phyloP scores from a whole-genome alignment of 2,797 vertebrate genomes.

The Tangara arthus region DNA sequence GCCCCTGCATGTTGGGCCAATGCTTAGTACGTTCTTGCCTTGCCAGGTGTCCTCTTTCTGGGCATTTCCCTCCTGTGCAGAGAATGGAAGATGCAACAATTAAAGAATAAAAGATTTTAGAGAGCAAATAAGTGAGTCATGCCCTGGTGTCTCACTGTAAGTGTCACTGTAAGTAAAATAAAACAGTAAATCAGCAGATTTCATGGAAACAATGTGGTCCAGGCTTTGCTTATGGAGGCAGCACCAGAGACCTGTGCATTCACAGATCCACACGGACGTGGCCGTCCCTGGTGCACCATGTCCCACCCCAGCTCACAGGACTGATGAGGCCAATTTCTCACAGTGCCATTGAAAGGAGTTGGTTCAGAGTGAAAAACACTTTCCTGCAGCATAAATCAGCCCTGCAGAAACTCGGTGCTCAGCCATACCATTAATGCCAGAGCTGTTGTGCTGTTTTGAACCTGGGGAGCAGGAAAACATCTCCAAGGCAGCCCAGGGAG shows the following conservation, averaged over 20 bases:
- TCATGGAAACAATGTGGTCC: background rate
- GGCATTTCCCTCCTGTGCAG: background rate
- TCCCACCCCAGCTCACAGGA: background rate
- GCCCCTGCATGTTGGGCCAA: background rate
- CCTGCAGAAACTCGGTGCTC: background rate
- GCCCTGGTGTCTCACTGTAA: background rate
- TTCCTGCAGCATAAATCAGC: background rate
- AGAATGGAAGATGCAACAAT: background rate
- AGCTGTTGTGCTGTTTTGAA: background rate
- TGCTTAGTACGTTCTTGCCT: background rate
- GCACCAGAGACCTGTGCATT: background rate
- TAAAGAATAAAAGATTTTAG: background rate
- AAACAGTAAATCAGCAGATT: background rate
- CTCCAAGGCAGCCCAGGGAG: background rate
- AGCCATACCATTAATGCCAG: accelerated
- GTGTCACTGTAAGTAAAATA: background rate
- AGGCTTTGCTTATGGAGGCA: background rate
- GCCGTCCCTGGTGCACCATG: accelerated
- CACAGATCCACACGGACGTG: accelerated
- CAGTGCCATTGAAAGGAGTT: background rate
- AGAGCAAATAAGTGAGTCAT: background rate
- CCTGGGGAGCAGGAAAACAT: background rate
- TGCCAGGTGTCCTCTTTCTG: background rate
- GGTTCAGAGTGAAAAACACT: background rate
- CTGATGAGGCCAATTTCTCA: background rate